A percentile compares a stretch with the other conserved stretches of the same genome.
These are phyloP conservation scores for Eupithecia tripunctaria DNA, from an alignment of 2,888 invertebrate species.

Conservation along the genomic window DNA sequence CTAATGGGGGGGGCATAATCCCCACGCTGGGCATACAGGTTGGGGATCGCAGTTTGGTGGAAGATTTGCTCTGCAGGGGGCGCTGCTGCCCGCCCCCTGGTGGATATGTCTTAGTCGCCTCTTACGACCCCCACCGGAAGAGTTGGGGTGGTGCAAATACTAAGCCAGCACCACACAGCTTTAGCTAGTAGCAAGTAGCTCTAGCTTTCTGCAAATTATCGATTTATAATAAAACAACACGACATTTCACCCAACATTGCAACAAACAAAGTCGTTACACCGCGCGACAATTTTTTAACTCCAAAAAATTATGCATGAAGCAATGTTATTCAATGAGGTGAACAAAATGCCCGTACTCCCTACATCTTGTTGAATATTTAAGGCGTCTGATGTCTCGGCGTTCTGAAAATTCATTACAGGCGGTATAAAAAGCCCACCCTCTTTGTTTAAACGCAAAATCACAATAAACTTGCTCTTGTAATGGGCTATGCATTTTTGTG, in stretches of 20 bases:
- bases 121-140: too few relatives aligned
- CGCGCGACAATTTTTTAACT: slow-evolving; percentile 59
- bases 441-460: slow-evolving; percentile 82
- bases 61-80: too few relatives aligned
- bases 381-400: slow-evolving; percentile 68
- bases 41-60: too few relatives aligned
- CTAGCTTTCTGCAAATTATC: neutral
- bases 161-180: too few relatives aligned
- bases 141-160: too few relatives aligned
- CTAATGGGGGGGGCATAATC: too few relatives aligned
- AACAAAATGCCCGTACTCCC: slow-evolving; percentile 66
- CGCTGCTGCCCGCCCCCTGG: too few relatives aligned
- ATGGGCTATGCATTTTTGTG: slow-evolving; percentile 74
- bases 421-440: slow-evolving; percentile 73
- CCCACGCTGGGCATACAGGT: too few relatives aligned
- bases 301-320: slow-evolving; percentile 80
- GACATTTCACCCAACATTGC: neutral
- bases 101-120: too few relatives aligned
- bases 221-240: neutral
- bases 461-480: slow-evolving; percentile 79
- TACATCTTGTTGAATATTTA: slow-evolving; percentile 75
- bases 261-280: slow-evolving; percentile 18
- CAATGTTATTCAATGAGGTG: slow-evolving; percentile 83
- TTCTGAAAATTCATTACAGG: slow-evolving; percentile 75
- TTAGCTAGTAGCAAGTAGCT: too few relatives aligned